These are phyloP conservation scores for Lottia gigantea DNA, from an alignment of 2,888 invertebrate species.

Conservation along the genomic window DNA sequence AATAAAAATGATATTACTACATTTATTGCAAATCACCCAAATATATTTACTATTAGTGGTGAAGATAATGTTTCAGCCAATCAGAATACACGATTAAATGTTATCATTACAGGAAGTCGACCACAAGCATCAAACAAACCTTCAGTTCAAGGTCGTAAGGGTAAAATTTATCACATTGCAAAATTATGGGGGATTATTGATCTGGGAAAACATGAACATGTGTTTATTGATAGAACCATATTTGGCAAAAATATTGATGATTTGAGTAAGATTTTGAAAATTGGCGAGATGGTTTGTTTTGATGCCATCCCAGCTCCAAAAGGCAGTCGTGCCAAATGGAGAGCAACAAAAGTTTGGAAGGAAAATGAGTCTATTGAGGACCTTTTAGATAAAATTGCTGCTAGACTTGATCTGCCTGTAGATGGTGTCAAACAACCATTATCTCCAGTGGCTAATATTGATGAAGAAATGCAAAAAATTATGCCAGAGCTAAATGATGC, in stretches of 20 bases:
- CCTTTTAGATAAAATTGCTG: conserved; percentile 55
- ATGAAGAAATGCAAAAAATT: conserved; percentile 62
- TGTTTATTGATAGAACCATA: conserved; percentile 68
- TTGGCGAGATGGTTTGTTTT: conserved; percentile 67
- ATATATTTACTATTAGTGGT: conserved; percentile 63
- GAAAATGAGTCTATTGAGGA: conserved; percentile 64
- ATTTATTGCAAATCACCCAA: conserved; percentile 62
- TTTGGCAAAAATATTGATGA: conserved; percentile 65
- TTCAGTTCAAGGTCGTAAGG: conserved; percentile 60
- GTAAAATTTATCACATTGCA: conserved; percentile 67
- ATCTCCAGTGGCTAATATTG: conserved; percentile 59
- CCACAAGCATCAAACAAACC: conserved; percentile 53
- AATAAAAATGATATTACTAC: conserved; percentile 64
- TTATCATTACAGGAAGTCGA: conserved; percentile 66
- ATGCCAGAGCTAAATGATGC: conserved; percentile 60
- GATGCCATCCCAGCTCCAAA: conserved; percentile 68
- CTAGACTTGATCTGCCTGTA: conserved; percentile 47
- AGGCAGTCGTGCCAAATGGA: conserved; percentile 68
- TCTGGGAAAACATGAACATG: conserved; percentile 69
- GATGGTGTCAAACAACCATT: conserved; percentile 42
- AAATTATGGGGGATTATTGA: conserved; percentile 69
- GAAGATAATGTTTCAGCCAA: conserved; percentile 63
- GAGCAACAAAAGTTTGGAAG: conserved; percentile 68
- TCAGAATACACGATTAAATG: conserved; percentile 65
- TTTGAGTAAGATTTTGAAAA: conserved; percentile 62